Evolutionary conservation across 2,797 vertebrate genomes (phyloP).

Genomic region (Pelodytes ibericus): DNA sequence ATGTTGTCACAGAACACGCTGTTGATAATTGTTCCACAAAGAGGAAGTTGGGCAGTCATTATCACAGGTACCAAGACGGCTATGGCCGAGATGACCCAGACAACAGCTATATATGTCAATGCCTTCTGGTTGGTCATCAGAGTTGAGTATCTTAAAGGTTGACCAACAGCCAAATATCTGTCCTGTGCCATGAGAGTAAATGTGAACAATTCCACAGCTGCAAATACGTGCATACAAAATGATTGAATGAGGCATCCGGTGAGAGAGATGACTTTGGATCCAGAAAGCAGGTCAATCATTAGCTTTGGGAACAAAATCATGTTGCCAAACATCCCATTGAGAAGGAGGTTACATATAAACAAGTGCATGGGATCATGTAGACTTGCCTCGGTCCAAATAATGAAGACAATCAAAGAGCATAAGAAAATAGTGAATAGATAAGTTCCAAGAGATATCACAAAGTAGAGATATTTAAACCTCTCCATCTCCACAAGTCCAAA

Average conservation of each 20-base stretch:
- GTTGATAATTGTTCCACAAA: conserved; percentile 14
- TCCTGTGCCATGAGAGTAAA: conserved; percentile 42
- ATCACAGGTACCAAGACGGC: conserved; percentile 14
- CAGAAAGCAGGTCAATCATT: conserved; percentile 10
- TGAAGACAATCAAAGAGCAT: conserved; percentile 2
- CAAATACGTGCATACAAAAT: conserved; percentile 9
- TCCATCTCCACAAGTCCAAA: conserved; percentile 40
- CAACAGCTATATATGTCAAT: neutral
- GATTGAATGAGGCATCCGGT: conserved; percentile 20
- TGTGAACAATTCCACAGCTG: conserved; percentile 21
- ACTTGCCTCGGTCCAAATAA: conserved; percentile 22
- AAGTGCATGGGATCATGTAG: conserved; percentile 42
- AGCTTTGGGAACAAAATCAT: conserved; percentile 24
- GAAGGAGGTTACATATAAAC: conserved; percentile 19
- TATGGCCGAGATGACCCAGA: neutral
- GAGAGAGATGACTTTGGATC: conserved; percentile 3
- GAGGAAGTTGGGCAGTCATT: conserved; percentile 11
- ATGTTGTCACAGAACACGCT: conserved; percentile 39
- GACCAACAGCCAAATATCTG: conserved; percentile 28
- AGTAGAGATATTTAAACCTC: neutral
- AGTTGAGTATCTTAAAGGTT: conserved; percentile 21
- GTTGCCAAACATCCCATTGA: conserved; percentile 42
- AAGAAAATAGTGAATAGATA: conserved; percentile 1
- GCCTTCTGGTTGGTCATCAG: conserved; percentile 20
- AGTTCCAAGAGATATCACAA: neutral